Base-by-base conservation (phyloP, 1,140 invertebrate genomes). In the Atta colombica region DNA sequence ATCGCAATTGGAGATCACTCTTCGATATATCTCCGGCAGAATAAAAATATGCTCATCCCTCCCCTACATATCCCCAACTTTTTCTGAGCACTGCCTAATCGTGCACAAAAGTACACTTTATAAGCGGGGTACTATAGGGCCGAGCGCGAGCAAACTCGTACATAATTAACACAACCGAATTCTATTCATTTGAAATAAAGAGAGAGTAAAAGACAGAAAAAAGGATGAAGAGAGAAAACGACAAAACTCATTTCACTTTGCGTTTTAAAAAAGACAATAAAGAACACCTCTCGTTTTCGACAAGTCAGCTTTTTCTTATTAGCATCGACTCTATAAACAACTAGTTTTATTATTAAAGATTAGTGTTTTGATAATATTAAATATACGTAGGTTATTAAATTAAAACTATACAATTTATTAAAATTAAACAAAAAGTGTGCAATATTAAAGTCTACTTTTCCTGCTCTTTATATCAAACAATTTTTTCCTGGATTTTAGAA, bases 51-150 rank as follows among this genome's bases (percentile, higher is more conserved):
- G 53, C 85, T 84, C 72, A 88, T 72, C 28, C 72, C 80, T 39
- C 39, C 39, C 39, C 39, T 45, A 92, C 91, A 92, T 92, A 92
- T 92, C 91, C 81, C 77, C 82, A 86, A 78, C 58, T 25, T 75
- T 84, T 87, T 89, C 89, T 87, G 81, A 90, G 90, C 85, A 92
- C 91, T 92, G 92, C 90, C 91, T 89, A 85, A 92, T 89, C 77
- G 86, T 91, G 75, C 85, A 84, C 72, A 87, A 86, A 85, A 68
- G 78, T 35, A 77, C 51, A 74, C 69, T 84, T 61, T 49, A 14
- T 84, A 74, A 84, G 49, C 12, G 80, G 55, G 80, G 55, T 84
- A 75, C 68, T 84, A 84, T 77, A 86, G 88, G 77, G 86, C 82
- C 90, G 90, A 84, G 80, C 80, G 80, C 69, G 80, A 84, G 69